phyloP scores from a whole-genome alignment of 2,888 invertebrate genomes.

The Microplitis deprimator region DNA sequence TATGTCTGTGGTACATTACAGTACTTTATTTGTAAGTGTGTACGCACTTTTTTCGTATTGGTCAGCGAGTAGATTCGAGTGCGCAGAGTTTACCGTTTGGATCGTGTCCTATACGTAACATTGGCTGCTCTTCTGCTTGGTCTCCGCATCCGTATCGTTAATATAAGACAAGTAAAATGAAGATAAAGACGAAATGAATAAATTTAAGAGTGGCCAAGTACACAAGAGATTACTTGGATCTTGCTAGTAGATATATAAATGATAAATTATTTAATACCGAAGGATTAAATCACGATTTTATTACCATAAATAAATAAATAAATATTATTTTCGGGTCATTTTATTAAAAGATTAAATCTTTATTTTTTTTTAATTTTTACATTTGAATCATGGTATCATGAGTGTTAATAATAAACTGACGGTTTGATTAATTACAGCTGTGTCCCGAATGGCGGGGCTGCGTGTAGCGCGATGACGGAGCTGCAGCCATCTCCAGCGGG shows the following conservation, averaged over 20 bases:
- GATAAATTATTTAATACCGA: background rate
- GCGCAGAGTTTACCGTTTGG: constrained; percentile 36
- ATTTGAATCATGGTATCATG: no score
- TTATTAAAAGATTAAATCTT: no score
- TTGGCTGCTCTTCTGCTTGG: background rate
- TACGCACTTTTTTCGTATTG: constrained; percentile 28
- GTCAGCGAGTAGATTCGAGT: constrained; percentile 39
- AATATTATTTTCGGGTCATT: no score
- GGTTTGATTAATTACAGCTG: constrained; percentile 49
- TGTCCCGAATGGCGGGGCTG: constrained; percentile 71
- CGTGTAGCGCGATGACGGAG: constrained; percentile 71
- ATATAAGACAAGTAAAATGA: background rate
- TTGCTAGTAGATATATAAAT: background rate
- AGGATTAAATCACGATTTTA: background rate
- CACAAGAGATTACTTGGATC: background rate
- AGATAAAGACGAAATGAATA: background rate
- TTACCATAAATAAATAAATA: background rate
- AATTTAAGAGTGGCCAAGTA: background rate
- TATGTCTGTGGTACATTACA: background rate
- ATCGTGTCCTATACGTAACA: background rate
- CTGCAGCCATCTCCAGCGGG: constrained; percentile 70
- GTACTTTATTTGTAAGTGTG: constrained; percentile 35
- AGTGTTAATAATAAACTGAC: background rate
- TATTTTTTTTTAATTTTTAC: no score
- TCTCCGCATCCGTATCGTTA: constrained; percentile 1